Percentiles rank a stretch among this genome's conserved stretches.
These are phyloP conservation scores for Spondyliosoma cantharus DNA, from an alignment of 2,797 vertebrate species.

Conservation along the genomic window DNA sequence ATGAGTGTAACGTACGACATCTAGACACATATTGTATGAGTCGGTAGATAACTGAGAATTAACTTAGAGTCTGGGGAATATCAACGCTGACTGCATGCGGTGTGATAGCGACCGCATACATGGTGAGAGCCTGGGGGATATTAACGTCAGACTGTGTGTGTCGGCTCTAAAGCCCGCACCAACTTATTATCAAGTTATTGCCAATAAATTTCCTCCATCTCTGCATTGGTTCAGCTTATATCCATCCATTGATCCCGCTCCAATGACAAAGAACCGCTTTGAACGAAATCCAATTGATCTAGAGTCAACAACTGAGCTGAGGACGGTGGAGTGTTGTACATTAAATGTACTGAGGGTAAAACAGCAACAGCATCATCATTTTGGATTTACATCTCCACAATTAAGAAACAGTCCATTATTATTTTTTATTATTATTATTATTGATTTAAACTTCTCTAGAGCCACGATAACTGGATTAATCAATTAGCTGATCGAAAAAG, in stretches of 20 bases:
- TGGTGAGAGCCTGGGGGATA: background rate
- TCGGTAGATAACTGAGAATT: background rate
- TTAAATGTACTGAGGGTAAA: background rate
- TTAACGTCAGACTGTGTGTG: conserved; percentile 3
- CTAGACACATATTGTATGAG: background rate
- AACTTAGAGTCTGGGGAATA: background rate
- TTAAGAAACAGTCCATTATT: conserved; percentile 26
- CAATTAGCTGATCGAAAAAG: too few relatives aligned
- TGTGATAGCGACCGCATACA: background rate
- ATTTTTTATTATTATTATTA: conserved; percentile 12
- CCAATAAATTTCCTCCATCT: background rate
- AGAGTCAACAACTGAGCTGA: background rate
- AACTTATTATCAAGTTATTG: background rate
- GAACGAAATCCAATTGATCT: conserved; percentile 3
- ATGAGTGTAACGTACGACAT: background rate
- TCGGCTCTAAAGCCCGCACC: background rate
- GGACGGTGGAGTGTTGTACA: background rate
- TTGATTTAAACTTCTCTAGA: too few relatives aligned
- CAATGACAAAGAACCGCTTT: background rate
- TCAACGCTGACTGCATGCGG: background rate
- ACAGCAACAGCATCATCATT: conserved; percentile 21
- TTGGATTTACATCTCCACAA: conserved; percentile 30
- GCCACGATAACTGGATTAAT: too few relatives aligned
- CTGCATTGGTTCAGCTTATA: conserved; percentile 11
- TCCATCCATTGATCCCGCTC: conserved; percentile 1